Evolutionary conservation across 2,888 invertebrate genomes (phyloP), one percentile per base, ranked within the genome.

Genomic region (Dasysyrphus albostriatus): DNA sequence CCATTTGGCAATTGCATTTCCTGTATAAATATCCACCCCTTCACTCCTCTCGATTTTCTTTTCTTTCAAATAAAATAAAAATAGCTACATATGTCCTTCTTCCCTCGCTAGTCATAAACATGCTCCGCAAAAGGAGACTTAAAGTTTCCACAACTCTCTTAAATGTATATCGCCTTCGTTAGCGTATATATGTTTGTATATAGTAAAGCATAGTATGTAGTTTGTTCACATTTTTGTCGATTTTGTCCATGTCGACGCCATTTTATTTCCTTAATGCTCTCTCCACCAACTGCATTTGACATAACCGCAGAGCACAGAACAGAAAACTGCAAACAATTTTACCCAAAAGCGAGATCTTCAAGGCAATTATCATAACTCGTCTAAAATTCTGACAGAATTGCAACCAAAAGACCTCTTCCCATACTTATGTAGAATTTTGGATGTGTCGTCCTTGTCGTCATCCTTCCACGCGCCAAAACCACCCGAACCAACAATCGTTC

Each of bases 311-410:
- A 63, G 70, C 42, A 73, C 42, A 73, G 39, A 61, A 24, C 29
- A 58, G 70, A 69, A 74, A 74, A 75, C 78, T 87, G 78, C 87
- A 83, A 79, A 87, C 79, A 87, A 76, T 81, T 73, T 34, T 59
- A 16, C 3, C 58, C 44, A 34, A 51, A 76, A 72, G 54, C 19
- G 59, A 42, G 72, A 72, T 75, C 77, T 75, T 81, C 61, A 16
- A 73, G 83, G 83, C 87, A 87, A 87, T 87, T 87, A 87, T 87
- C 87, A 78, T 87, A 87, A 87, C 83, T 87, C 78, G 87, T 78
- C 87, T 63, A 61, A 84, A 85, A 83, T 69, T 87, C 87, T 78
- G 78, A 87, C 87, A 83, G 67, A 79, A 79, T 74, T 75, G 69
- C 73, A 63, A 72, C 54, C 72, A 72, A 29, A 44, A 34, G 63